Percentiles rank a stretch among this genome's conserved stretches.
Conservation (phyloP, 2,797 vertebrate species). For the Acanthis flammea region DNA sequence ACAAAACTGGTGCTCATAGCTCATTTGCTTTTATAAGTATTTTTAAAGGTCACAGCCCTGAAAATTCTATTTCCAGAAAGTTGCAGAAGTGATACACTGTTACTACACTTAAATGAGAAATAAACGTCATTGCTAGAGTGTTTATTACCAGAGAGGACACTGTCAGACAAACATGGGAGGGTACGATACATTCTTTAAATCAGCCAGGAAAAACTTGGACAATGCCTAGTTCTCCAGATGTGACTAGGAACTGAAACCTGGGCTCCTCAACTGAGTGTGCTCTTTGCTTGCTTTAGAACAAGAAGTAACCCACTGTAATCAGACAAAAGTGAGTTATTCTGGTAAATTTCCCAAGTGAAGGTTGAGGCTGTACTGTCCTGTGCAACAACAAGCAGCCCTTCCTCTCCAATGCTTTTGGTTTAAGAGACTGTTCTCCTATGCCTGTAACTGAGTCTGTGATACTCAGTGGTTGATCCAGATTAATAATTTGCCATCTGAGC, state of each 20-base stretch:
- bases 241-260: not conserved
- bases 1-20: not conserved
- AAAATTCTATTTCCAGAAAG: not conserved
- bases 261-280: not conserved
- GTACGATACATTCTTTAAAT: not conserved
- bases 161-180: not conserved
- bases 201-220: not conserved
- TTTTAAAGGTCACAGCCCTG: not conserved
- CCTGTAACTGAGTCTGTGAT: not conserved
- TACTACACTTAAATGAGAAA: not conserved
- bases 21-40: not conserved
- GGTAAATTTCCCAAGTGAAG: not conserved
- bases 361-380: fast-evolving
- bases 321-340: not conserved
- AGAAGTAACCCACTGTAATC: not conserved
- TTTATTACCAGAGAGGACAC: not conserved
- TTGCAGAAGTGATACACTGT: not conserved
- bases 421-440: not conserved
- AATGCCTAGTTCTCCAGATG: not conserved
- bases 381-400: not conserved
- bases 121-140: not conserved
- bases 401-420: not conserved
- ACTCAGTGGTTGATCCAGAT: not conserved
- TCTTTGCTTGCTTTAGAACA: not conserved
- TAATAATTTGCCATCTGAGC: not conserved